Evolutionary conservation across 1,140 invertebrate species (phyloP).

Genomic region (Aricia agestis): DNA sequence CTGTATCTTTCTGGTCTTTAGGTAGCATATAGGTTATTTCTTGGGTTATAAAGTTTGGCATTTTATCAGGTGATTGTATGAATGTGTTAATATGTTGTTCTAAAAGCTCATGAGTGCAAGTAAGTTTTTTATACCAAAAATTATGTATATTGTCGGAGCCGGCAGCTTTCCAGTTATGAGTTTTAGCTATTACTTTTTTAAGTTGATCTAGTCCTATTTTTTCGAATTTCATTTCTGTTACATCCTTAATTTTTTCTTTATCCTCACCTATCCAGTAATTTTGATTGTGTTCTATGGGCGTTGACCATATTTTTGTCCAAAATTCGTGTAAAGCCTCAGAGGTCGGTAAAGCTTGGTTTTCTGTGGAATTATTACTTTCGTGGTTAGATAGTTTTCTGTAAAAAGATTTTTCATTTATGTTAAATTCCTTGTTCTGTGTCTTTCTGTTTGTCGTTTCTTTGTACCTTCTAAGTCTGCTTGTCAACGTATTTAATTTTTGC

Average conservation of each 20-base stretch:
- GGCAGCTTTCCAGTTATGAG: slow-evolving; percentile 27
- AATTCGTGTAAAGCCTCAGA: too few relatives aligned
- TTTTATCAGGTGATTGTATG: background rate
- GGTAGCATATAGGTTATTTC: slow-evolving; percentile 27
- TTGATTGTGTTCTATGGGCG: too few relatives aligned
- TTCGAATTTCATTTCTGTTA: background rate
- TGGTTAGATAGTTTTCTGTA: too few relatives aligned
- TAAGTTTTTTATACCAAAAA: slow-evolving; percentile 30
- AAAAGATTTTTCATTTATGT: too few relatives aligned
- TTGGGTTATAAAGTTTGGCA: slow-evolving; percentile 19
- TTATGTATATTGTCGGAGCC: slow-evolving; percentile 27
- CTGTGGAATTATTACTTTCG: too few relatives aligned
- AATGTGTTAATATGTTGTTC: slow-evolving; percentile 26
- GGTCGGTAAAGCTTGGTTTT: too few relatives aligned
- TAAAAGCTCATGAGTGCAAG: slow-evolving; percentile 20
- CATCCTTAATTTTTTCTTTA: background rate
- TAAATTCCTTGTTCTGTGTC: too few relatives aligned
- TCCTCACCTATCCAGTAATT: background rate
- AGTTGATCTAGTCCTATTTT: background rate
- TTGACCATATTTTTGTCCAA: too few relatives aligned
- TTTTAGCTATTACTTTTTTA: background rate
- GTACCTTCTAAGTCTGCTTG: too few relatives aligned
- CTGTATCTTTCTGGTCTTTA: slow-evolving; percentile 21
- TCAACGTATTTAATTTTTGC: too few relatives aligned
- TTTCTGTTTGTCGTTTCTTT: too few relatives aligned